These are phyloP conservation scores for Ridgeia piscesae DNA, from an alignment of 1,140 invertebrate species.

Conservation along the genomic window DNA sequence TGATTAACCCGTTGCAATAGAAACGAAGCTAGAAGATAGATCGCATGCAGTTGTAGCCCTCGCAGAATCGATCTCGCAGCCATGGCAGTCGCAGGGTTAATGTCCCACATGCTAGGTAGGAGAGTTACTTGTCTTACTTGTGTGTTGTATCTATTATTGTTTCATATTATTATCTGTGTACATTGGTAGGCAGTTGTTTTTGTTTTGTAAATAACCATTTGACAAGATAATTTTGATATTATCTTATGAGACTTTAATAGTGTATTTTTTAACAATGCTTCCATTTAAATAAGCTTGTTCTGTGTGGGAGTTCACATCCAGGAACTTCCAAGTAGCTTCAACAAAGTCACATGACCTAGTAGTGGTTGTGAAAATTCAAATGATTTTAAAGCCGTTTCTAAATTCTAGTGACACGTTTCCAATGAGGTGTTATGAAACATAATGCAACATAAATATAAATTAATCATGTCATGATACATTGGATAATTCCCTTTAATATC, in stretches of 20 bases:
- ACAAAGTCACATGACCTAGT: neutral
- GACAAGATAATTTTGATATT: neutral
- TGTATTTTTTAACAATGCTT: neutral
- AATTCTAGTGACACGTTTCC: neutral
- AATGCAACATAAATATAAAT: neutral
- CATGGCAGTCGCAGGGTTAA: neutral
- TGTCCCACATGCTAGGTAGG: neutral
- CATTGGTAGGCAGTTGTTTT: neutral
- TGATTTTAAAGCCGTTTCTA: neutral
- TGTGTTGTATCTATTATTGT: neutral
- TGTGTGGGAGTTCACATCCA: neutral
- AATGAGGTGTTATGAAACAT: neutral
- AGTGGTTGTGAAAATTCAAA: neutral
- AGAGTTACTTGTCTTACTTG: neutral
- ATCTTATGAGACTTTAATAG: neutral
- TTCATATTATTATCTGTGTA: neutral
- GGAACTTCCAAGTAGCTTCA: neutral
- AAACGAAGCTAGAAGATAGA: conserved; percentile 5
- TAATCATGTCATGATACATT: neutral
- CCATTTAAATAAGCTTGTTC: neutral
- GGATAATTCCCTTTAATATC: neutral
- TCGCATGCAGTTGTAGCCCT: neutral
- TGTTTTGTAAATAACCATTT: neutral
- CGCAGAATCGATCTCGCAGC: neutral
- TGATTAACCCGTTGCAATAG: neutral